These are phyloP conservation scores for Cardinalis cardinalis DNA, from an alignment of 2,113 vertebrate species.

Conservation along the genomic window DNA sequence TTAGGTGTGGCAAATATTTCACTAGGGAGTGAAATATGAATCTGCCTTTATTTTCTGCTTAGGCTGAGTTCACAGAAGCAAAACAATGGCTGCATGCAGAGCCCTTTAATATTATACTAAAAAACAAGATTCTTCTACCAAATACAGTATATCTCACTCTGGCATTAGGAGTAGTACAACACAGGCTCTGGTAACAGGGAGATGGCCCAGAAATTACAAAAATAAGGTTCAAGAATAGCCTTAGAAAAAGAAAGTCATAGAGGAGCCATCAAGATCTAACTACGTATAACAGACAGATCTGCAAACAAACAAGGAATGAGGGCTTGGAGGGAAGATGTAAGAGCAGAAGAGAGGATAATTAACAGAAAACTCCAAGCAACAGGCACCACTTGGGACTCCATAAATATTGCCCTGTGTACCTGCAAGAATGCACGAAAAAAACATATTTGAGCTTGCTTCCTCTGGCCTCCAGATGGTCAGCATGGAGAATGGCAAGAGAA, in stretches of 20 bases:
- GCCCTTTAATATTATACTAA: background rate
- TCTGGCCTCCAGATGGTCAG: background rate
- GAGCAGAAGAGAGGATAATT: background rate
- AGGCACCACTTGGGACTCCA: rapidly evolving
- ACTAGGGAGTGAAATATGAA: background rate
- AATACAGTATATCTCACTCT: background rate
- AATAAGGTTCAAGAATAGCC: background rate
- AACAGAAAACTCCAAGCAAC: background rate
- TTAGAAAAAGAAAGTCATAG: background rate
- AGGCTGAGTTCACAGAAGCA: background rate
- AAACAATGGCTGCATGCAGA: background rate
- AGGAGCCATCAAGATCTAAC: background rate
- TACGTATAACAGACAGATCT: background rate
- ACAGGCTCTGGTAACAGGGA: background rate
- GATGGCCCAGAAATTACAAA: background rate
- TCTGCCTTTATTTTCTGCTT: background rate
- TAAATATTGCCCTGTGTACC: background rate
- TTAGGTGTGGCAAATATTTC: background rate
- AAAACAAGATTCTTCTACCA: background rate
- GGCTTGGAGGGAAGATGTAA: background rate
- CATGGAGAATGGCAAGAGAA: background rate
- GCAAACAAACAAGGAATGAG: background rate
- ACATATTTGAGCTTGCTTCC: background rate
- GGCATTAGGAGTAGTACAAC: background rate
- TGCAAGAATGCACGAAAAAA: background rate